These are phyloP conservation scores for Sturnus vulgaris DNA, from an alignment of 2,113 vertebrate genomes.

Conservation along the genomic window DNA sequence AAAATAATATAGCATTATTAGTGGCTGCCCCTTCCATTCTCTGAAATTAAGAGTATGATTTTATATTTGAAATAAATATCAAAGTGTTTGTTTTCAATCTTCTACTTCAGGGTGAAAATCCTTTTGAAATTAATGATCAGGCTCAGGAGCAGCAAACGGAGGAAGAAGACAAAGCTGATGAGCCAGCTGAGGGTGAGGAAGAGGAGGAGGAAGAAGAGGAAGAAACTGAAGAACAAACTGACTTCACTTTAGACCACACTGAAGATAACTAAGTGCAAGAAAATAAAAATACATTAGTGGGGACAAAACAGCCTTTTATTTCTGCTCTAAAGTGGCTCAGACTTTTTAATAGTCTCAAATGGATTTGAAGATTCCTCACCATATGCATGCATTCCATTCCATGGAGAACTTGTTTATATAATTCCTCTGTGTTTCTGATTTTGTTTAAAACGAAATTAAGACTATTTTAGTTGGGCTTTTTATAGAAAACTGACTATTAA, in stretches of 20 bases:
- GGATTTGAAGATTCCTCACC: conserved; percentile 28
- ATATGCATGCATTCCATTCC: conserved; percentile 76
- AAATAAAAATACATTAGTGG: not conserved
- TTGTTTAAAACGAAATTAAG: conserved; percentile 71
- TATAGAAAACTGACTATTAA: conserved; percentile 73
- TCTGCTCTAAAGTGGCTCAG: conserved; percentile 47
- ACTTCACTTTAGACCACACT: conserved; percentile 70
- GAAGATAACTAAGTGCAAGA: conserved; percentile 66
- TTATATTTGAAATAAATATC: not conserved
- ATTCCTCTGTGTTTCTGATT: conserved; percentile 70
- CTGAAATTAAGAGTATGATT: not conserved
- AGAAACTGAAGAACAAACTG: conserved; percentile 60
- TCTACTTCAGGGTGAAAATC: conserved; percentile 80
- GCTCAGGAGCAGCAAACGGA: conserved; percentile 70
- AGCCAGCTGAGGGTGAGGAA: conserved; percentile 67
- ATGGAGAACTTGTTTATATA: conserved; percentile 69
- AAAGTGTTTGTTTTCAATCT: not conserved
- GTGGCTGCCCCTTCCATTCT: not conserved
- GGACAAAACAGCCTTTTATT: conserved; percentile 50
- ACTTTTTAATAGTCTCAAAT: conserved; percentile 61
- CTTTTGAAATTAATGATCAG: conserved; percentile 78
- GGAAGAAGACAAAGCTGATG: conserved; percentile 74
- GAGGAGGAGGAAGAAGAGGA: conserved; percentile 49
- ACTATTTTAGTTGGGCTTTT: conserved; percentile 76
- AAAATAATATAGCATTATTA: not conserved